phyloP scores from a whole-genome alignment of 2,888 invertebrate genomes.

The Microplitis manilae region DNA sequence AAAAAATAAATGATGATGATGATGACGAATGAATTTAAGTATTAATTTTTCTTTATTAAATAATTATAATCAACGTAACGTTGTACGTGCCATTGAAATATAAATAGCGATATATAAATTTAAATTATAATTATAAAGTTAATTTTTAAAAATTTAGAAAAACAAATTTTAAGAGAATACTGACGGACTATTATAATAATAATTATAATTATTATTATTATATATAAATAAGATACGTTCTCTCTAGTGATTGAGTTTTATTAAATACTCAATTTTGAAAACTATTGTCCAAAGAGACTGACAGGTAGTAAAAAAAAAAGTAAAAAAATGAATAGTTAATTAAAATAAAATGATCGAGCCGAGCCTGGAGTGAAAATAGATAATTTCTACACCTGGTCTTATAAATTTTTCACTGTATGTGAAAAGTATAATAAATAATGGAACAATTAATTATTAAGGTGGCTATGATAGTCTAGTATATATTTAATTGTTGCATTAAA shows the following conservation, averaged over 20 bases:
- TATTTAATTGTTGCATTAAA: conserved; percentile 31
- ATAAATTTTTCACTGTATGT: conserved; percentile 6
- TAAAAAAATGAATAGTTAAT: conserved; percentile 19
- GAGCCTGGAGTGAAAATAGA: conserved; percentile 25
- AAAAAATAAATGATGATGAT: conserved; percentile 1
- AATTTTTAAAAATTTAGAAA: conserved; percentile 27
- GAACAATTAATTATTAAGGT: conserved; percentile 38
- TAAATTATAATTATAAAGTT: conserved; percentile 21
- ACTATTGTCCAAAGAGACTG: conserved; percentile 33
- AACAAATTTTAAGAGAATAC: conserved; percentile 39
- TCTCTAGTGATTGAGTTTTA: conserved; percentile 21
- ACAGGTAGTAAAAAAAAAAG: conserved; percentile 20
- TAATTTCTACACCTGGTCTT: conserved; percentile 24
- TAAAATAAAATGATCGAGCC: conserved; percentile 18
- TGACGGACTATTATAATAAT: conserved; percentile 43
- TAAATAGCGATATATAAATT: conserved; percentile 20
- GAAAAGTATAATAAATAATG: conserved; percentile 26
- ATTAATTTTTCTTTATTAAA: conserved; percentile 14
- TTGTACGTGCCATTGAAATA: conserved; percentile 27
- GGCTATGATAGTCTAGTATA: conserved; percentile 38
- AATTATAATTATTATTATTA: conserved; percentile 40
- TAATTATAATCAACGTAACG: conserved; percentile 10
- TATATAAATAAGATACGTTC: conserved; percentile 28
- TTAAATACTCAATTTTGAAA: conserved; percentile 2
- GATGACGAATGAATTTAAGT: background rate